A percentile compares a stretch with the other conserved stretches of the same genome.
phyloP scores from a whole-genome alignment of 2,888 invertebrate genomes.

The Erynnis tages region DNA sequence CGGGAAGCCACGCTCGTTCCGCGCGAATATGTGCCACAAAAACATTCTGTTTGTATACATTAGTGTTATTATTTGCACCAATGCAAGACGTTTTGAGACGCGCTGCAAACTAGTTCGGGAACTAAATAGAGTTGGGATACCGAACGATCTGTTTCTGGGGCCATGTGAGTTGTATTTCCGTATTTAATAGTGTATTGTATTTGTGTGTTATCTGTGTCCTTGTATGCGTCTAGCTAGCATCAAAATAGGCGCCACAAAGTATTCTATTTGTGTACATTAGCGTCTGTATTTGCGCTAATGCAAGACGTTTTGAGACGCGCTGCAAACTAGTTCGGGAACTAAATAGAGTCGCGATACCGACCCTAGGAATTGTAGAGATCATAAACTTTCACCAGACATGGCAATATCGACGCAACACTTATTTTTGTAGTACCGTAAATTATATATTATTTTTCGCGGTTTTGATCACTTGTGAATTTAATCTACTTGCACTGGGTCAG shows the following conservation, averaged over 20 bases:
- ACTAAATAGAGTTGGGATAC: constrained; percentile 52
- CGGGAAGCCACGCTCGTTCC: not conserved
- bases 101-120: constrained; percentile 65
- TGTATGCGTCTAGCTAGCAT: constrained; percentile 1
- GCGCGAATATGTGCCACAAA: constrained; percentile 2
- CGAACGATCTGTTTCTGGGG: constrained; percentile 59
- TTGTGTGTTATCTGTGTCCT: not conserved
- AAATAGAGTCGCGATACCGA: constrained; percentile 52
- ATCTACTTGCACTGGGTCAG: too few relatives aligned
- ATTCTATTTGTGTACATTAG: constrained; percentile 49
- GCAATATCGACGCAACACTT: too few relatives aligned
- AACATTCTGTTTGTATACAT: constrained; percentile 49
- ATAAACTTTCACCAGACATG: too few relatives aligned
- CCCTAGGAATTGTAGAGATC: constrained; percentile 22
- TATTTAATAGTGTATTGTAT: not conserved
- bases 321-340: constrained; percentile 64
- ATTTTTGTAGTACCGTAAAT: too few relatives aligned
- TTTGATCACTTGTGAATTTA: too few relatives aligned
- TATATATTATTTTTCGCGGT: too few relatives aligned
- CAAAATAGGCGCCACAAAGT: not conserved
- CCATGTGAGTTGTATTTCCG: constrained; percentile 58
- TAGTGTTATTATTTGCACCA: constrained; percentile 35
- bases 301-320: constrained; percentile 57
- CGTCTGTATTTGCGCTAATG: constrained; percentile 36
- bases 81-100: constrained; percentile 54